Percentiles rank a stretch among this genome's conserved stretches.
These are phyloP conservation scores for Benthochromis sp. DNA, from an alignment of 2,113 vertebrate species.

Conservation along the genomic window DNA sequence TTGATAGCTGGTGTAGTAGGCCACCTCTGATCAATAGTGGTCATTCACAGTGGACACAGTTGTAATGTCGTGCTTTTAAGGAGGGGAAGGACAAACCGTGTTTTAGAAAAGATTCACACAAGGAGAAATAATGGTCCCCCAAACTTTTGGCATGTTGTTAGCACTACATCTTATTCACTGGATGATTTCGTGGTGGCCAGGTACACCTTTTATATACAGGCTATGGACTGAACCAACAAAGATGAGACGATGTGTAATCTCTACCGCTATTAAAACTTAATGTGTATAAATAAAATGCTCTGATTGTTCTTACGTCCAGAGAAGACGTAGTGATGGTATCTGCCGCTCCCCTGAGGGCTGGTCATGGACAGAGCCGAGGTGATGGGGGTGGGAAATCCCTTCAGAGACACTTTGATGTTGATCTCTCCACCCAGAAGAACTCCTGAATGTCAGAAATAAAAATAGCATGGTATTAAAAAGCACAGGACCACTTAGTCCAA, in stretches of 20 bases:
- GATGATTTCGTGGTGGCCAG: background rate
- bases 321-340: slow-evolving; percentile 80
- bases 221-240: background rate
- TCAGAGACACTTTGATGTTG: slow-evolving; percentile 73
- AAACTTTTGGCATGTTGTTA: background rate
- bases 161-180: background rate
- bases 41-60: background rate
- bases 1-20: background rate
- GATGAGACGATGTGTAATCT: background rate
- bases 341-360: slow-evolving; percentile 62
- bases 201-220: background rate
- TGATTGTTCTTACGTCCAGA: slow-evolving; percentile 75
- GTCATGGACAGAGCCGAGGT: slow-evolving; percentile 78
- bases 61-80: background rate
- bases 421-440: slow-evolving; percentile 71
- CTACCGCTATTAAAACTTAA: background rate
- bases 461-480: background rate
- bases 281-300: background rate
- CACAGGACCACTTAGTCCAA: background rate
- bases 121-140: background rate
- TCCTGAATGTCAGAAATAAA: slow-evolving; percentile 21
- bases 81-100: background rate
- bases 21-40: background rate
- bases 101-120: background rate
- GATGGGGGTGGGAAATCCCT: slow-evolving; percentile 76